Base-by-base conservation (phyloP, 2,113 vertebrate genomes). In the Scalopus aquaticus region DNA sequence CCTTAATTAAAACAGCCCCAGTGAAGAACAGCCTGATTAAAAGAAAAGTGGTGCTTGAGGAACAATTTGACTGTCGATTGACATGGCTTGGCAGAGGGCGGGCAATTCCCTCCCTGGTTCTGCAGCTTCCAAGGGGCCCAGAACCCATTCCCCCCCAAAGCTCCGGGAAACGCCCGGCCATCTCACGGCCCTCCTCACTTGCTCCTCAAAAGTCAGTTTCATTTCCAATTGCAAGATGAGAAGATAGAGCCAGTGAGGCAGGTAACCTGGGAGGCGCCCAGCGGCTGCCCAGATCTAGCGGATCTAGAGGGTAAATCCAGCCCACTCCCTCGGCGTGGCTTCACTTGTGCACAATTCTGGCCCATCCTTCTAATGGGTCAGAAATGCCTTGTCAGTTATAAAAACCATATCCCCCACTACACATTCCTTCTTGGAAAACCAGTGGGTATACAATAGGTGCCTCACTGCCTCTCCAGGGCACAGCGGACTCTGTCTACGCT, bases 11-110 rank as follows among this genome's bases (percentile, higher is more conserved):
- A 94, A 91, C 80, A 89, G 90, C 74, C 95, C 94, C 13, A 1
- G 90, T 88, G 80, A 95, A 91, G 87, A 87, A 84, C 88, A 60
- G 92, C 37, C 94, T 96, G 96, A 96, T 97, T 93, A 95, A 94
- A 84, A 89, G 96, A 72, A 89, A 79, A 93, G 73, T 54, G 85
- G 82, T 78, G 62, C 95, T 93, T 78, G 80, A 16, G 73, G 89
- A 46, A 65, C 80, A 84, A 60, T 58, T 30, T 62, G 74, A 37
- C 82, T 82, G 96, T 22, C 42, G 83, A 74, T 6, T 39, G 92
- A 88, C 91, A 69, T 0, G 37, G 65, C 39, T 4, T 49, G 76
- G 95, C 65, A 37, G 69, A 72, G 76, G 76, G 77, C 0, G 12
- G 49, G 51, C 5, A 32, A n/a, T 6, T 64, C 56, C 30, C 89